Evolutionary conservation across 2,888 invertebrate species (phyloP).

Genomic region (Prenolepis imparis): DNA sequence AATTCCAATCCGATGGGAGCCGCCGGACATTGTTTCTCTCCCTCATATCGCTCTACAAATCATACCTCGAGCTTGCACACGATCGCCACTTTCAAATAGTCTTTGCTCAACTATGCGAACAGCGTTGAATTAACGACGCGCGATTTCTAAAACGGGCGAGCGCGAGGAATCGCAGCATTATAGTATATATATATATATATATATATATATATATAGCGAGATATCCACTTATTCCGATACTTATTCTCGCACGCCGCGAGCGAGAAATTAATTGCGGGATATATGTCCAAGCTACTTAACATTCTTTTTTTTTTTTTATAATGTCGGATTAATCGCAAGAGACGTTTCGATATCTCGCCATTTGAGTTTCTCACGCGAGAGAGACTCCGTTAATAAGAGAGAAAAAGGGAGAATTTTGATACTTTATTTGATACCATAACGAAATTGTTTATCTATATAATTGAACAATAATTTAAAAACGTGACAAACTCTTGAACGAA

Average conservation of each 20-base stretch:
- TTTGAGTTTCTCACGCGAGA: not conserved
- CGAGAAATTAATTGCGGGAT: slow-evolving; percentile 52
- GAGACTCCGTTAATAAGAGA: not conserved
- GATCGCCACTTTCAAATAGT: slow-evolving; percentile 68
- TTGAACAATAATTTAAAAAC: too few species aligned
- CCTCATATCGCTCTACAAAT: slow-evolving; percentile 60
- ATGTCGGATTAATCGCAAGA: slow-evolving; percentile 21
- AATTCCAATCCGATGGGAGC: not conserved
- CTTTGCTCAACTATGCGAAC: slow-evolving; percentile 66
- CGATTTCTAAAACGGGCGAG: slow-evolving; percentile 67
- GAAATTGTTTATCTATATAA: too few species aligned
- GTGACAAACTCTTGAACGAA: too few species aligned
- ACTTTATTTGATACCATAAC: too few species aligned
- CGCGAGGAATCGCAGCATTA: slow-evolving; percentile 25
- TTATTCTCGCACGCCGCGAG: slow-evolving; percentile 25
- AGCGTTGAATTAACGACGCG: slow-evolving; percentile 68
- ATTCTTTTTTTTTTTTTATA: slow-evolving; percentile 33
- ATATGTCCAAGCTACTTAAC: slow-evolving; percentile 40
- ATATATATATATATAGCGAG: not conserved
- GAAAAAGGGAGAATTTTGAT: not conserved
- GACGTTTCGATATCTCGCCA: not conserved
- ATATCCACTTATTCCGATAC: slow-evolving; percentile 35
- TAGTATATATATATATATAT: slow-evolving; percentile 1
- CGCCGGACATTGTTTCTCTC: slow-evolving; percentile 35
- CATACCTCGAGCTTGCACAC: slow-evolving; percentile 57